Evolutionary conservation across 2,113 vertebrate species (phyloP).

Genomic region (Microcebus griseorufus): DNA sequence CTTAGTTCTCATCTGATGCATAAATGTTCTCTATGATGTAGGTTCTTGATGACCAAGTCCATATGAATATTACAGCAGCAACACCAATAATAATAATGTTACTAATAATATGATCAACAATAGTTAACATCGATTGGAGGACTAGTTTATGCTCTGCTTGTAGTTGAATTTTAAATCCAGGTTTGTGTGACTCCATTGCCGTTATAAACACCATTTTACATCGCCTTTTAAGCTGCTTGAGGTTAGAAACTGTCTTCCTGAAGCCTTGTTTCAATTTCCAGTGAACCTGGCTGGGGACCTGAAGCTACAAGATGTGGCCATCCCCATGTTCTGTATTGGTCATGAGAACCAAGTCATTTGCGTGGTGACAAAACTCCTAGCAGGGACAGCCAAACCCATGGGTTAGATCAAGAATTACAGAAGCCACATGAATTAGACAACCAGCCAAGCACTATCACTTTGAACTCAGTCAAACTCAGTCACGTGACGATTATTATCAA

Average conservation of each 20-base stretch:
- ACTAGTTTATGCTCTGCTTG: neutral
- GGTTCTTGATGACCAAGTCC: neutral
- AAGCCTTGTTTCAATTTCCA: constrained; percentile 4
- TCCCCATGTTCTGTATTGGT: neutral
- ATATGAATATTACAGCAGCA: neutral
- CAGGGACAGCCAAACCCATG: neutral
- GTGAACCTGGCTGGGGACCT: neutral
- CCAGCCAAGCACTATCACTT: neutral
- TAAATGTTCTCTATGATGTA: neutral
- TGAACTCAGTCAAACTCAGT: neutral
- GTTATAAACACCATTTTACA: neutral
- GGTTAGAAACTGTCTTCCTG: neutral
- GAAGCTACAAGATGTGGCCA: neutral
- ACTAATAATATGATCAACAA: neutral
- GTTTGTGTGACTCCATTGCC: neutral
- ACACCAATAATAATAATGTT: neutral
- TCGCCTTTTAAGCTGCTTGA: neutral
- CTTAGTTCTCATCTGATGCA: neutral
- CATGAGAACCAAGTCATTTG: neutral
- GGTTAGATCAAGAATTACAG: neutral
- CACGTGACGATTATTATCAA: neutral
- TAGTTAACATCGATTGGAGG: neutral
- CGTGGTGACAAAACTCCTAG: neutral
- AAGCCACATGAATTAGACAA: neutral
- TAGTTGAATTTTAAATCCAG: neutral